phyloP scores from a whole-genome alignment of 2,797 vertebrate species.

The Smutsia gigantea region DNA sequence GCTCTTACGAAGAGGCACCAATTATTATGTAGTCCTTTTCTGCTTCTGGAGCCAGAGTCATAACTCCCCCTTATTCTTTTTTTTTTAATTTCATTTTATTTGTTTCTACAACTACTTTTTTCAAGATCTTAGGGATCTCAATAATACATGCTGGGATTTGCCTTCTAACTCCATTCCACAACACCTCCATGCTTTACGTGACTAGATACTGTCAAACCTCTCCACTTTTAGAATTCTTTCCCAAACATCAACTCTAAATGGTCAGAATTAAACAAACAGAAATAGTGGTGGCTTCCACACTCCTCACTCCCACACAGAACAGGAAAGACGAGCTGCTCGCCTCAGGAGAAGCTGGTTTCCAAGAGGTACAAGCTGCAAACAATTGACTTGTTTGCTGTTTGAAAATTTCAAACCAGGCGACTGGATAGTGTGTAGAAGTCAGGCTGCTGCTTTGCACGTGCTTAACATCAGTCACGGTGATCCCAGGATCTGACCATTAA shows the following conservation, averaged over 20 bases:
- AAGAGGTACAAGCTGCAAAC: neutral
- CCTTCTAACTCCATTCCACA: neutral
- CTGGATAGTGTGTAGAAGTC: too few species aligned
- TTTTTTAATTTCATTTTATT: neutral
- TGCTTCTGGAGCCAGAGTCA: neutral
- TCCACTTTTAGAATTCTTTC: neutral
- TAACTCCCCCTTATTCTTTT: neutral
- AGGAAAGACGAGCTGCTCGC: neutral
- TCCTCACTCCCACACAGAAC: neutral
- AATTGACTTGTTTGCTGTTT: neutral
- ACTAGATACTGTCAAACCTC: neutral
- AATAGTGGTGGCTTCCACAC: neutral
- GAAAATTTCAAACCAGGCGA: neutral
- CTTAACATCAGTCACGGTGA: neutral
- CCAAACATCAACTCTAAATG: neutral
- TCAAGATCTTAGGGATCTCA: neutral
- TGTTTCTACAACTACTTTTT: neutral
- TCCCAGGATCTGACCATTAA: neutral
- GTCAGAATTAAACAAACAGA: neutral
- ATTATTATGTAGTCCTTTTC: rapidly evolving
- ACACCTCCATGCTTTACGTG: neutral
- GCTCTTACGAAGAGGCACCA: neutral
- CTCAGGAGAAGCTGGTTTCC: neutral
- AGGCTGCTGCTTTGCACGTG: rapidly evolving
- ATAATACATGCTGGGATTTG: neutral